Conservation (phyloP, 1,140 invertebrate genomes). For the Euwallacea fornicatus region DNA sequence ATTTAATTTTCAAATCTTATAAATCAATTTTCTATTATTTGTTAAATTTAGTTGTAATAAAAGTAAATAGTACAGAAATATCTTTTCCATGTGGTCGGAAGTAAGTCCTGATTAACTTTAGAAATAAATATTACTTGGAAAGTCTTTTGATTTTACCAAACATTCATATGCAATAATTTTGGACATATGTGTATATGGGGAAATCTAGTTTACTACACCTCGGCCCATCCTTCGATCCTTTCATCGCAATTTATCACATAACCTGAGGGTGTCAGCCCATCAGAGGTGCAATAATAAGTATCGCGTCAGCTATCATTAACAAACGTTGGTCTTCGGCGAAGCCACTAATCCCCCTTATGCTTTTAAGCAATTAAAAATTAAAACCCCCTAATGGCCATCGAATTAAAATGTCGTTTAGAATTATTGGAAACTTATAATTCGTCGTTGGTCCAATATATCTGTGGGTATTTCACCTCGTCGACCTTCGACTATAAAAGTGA, state of each 20-base stretch:
- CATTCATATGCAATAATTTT: too few relatives aligned
- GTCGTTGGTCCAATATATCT: not conserved
- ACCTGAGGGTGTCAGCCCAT: too few relatives aligned
- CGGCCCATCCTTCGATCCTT: not conserved
- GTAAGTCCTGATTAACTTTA: too few relatives aligned
- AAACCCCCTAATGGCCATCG: not conserved
- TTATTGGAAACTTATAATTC: conserved; percentile 4
- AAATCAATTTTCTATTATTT: too few relatives aligned
- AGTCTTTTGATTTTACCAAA: too few relatives aligned
- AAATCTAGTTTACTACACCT: too few relatives aligned
- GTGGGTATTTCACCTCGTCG: not conserved
- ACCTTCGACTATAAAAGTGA: not conserved
- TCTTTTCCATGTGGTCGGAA: too few relatives aligned
- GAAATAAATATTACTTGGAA: too few relatives aligned
- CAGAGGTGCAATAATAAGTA: not conserved
- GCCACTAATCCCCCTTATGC: not conserved
- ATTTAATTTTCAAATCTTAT: too few relatives aligned
- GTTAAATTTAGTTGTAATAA: too few relatives aligned
- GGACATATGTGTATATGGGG: too few relatives aligned
- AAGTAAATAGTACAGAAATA: too few relatives aligned
- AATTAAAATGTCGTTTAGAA: not conserved
- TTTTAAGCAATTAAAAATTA: not conserved
- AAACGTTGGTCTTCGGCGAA: not conserved
- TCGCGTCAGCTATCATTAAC: not conserved
- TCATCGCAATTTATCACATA: not conserved